Conservation (phyloP, 2,797 vertebrate species). For the Gymnothorax reevesii region DNA sequence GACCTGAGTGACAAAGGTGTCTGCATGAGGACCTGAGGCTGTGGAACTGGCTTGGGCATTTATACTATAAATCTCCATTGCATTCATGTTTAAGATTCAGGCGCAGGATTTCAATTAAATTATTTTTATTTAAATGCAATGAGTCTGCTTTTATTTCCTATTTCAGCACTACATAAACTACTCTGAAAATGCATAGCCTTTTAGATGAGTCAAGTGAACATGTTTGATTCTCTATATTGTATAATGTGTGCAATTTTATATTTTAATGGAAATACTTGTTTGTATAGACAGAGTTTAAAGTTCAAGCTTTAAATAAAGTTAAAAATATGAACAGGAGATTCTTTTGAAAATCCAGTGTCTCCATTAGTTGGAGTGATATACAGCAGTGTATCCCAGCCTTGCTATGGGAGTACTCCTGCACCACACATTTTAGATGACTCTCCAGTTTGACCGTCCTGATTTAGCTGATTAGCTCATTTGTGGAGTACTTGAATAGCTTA, state of each 20-base stretch:
- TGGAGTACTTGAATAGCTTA: too few species aligned
- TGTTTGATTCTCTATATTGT: neutral
- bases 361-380: neutral
- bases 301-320: neutral
- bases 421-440: too few species aligned
- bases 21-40: neutral
- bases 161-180: neutral
- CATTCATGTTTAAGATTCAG: neutral
- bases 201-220: neutral
- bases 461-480: too few species aligned
- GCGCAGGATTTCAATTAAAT: neutral
- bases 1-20: conserved; percentile 1
- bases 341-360: neutral
- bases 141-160: neutral
- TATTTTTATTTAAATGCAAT: conserved; percentile 58
- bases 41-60: neutral
- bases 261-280: conserved; percentile 12
- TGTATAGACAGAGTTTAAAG: conserved; percentile 6
- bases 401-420: too few species aligned
- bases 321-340: neutral
- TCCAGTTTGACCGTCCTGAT: too few species aligned
- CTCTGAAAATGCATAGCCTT: neutral
- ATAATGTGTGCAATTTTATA: conserved; percentile 4
- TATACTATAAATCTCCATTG: neutral
- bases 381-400: too few species aligned